Percentiles rank a stretch among this genome's conserved stretches.
phyloP scores from a whole-genome alignment of 2,888 invertebrate species.

The Volucella bombylans region DNA sequence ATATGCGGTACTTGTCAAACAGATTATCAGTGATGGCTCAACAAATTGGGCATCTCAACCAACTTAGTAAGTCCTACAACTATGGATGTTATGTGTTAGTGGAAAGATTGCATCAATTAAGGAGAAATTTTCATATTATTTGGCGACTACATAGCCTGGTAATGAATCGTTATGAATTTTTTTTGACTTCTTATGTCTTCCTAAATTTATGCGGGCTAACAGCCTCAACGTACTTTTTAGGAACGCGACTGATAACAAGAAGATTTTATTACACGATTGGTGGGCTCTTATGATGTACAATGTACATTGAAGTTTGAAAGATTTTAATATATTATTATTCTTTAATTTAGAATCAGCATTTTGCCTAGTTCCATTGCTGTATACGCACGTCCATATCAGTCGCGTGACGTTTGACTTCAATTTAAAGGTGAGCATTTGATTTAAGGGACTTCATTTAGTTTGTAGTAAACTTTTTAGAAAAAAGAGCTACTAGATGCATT shows the following conservation, averaged over 20 bases:
- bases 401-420: slow-evolving; percentile 30
- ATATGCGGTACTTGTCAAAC: slow-evolving; percentile 53
- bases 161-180: slow-evolving; percentile 45
- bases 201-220: slow-evolving; percentile 53
- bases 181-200: slow-evolving; percentile 50
- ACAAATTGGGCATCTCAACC: slow-evolving; percentile 39
- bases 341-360: slow-evolving; percentile 46
- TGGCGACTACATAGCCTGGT: slow-evolving; percentile 40
- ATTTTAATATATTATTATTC: too few species aligned
- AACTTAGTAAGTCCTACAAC: not conserved
- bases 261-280: slow-evolving; percentile 51
- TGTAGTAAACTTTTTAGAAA: slow-evolving; percentile 22
- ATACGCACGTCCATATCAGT: slow-evolving; percentile 36
- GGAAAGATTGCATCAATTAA: slow-evolving; percentile 36
- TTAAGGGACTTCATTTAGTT: not conserved
- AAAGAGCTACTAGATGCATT: slow-evolving; percentile 23
- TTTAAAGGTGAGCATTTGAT: slow-evolving; percentile 25
- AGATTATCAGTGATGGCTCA: slow-evolving; percentile 31
- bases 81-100: not conserved
- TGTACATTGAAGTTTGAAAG: not conserved
- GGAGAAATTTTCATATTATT: slow-evolving; percentile 22
- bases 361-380: slow-evolving; percentile 45
- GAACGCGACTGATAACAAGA: slow-evolving; percentile 41
- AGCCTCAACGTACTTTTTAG: slow-evolving; percentile 51
- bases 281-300: slow-evolving; percentile 1